These are phyloP conservation scores for Caenorhabditis zanzibari DNA, from an alignment of 2,888 invertebrate species.

Conservation along the genomic window DNA sequence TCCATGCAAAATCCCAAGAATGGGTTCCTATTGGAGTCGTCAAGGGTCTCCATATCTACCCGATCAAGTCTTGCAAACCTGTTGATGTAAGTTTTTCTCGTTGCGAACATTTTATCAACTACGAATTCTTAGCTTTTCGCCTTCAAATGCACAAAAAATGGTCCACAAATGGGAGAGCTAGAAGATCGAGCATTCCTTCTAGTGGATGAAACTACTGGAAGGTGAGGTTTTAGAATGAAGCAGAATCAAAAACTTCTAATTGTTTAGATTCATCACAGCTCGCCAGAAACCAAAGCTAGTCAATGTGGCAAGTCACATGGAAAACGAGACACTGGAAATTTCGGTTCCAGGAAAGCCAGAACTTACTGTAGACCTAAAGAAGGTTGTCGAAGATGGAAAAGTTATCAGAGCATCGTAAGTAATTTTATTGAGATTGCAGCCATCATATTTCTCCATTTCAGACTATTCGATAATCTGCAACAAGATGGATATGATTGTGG, in stretches of 20 bases:
- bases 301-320: slow-evolving; percentile 46
- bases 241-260: too few relatives aligned
- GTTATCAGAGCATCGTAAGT: slow-evolving; percentile 65
- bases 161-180: slow-evolving; percentile 56
- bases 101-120: background rate
- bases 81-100: slow-evolving; percentile 42
- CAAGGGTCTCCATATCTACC: slow-evolving; percentile 69
- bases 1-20: slow-evolving; percentile 33
- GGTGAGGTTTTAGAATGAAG: slow-evolving; percentile 32
- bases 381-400: slow-evolving; percentile 51
- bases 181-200: slow-evolving; percentile 68
- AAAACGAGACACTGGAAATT: slow-evolving; percentile 39
- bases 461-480: slow-evolving; percentile 66
- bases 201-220: slow-evolving; percentile 67
- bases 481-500: slow-evolving; percentile 74
- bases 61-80: slow-evolving; percentile 66
- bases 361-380: slow-evolving; percentile 49
- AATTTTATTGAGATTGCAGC: too few relatives aligned
- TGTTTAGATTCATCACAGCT: slow-evolving; percentile 66
- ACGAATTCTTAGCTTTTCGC: slow-evolving; percentile 67
- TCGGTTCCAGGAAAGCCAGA: slow-evolving; percentile 32
- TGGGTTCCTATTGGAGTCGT: slow-evolving; percentile 72
- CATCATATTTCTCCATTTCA: slow-evolving; percentile 15
- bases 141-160: slow-evolving; percentile 64
- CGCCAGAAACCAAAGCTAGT: slow-evolving; percentile 69